Percentiles rank a stretch among this genome's conserved stretches.
Conservation (phyloP, 2,888 invertebrate species). For the Andrena fulva region DNA sequence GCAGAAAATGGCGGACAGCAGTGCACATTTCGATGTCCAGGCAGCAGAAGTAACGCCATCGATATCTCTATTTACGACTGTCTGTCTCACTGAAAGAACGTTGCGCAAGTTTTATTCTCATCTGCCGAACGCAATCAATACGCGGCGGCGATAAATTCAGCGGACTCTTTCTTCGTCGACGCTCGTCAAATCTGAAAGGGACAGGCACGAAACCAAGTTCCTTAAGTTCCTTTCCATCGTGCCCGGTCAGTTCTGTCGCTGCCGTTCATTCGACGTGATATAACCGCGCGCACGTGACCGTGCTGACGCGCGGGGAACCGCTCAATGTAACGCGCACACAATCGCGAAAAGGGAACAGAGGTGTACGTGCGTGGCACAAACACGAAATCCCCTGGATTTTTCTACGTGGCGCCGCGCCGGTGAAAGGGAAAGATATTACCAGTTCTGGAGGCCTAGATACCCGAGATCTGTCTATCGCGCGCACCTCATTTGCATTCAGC, state of each 20-base stretch:
- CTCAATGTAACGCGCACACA: slow-evolving; percentile 4
- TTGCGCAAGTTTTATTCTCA: slow-evolving; percentile 2
- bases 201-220: not conserved
- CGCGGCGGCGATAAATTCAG: slow-evolving; percentile 1
- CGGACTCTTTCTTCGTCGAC: not conserved
- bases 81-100: not conserved
- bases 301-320: slow-evolving; percentile 23
- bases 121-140: not conserved
- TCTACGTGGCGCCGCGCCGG: slow-evolving; percentile 68
- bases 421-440: slow-evolving; percentile 78
- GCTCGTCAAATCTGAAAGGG: not conserved
- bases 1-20: too few species aligned
- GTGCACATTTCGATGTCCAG: not conserved
- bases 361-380: slow-evolving; percentile 10
- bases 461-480: slow-evolving; percentile 51
- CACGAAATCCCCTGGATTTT: slow-evolving; percentile 67
- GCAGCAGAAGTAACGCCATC: not conserved
- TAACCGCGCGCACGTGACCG: slow-evolving; percentile 14
- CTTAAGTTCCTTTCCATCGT: not conserved
- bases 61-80: slow-evolving; percentile 1
- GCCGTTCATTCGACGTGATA: slow-evolving; percentile 10
- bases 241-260: slow-evolving; percentile 11
- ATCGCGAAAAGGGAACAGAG: not conserved
- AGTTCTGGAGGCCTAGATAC: slow-evolving; percentile 73
- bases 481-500: slow-evolving; percentile 47